A percentile compares a stretch with the other conserved stretches of the same genome.
Conservation (phyloP, 2,113 vertebrate species). For the Neodon shergylaensis region DNA sequence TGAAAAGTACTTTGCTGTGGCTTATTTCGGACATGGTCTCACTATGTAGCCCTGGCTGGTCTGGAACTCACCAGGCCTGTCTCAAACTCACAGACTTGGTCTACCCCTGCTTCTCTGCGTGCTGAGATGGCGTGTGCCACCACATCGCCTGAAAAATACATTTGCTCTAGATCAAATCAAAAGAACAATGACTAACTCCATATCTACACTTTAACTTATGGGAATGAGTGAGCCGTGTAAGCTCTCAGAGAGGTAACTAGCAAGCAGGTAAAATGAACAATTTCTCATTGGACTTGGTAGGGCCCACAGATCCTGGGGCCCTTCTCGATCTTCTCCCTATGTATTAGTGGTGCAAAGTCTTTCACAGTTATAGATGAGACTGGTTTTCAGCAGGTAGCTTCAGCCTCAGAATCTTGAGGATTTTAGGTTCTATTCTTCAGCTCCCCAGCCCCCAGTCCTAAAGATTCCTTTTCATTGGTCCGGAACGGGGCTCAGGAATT, state of each 20-base stretch:
- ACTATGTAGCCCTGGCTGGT: background rate
- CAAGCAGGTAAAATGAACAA: background rate
- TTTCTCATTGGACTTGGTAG: background rate
- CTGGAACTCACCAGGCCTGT: background rate
- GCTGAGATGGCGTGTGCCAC: background rate
- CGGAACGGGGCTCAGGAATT: background rate
- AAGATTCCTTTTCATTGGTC: background rate
- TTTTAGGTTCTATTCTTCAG: constrained; percentile 10
- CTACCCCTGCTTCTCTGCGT: too few species aligned
- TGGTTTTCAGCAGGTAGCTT: constrained; percentile 38
- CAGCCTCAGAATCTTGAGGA: background rate
- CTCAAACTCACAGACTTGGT: background rate
- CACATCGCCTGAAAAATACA: background rate
- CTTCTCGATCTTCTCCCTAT: background rate
- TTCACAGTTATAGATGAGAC: constrained; percentile 21
- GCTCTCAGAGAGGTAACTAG: background rate
- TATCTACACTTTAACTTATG: background rate
- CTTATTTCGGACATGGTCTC: background rate
- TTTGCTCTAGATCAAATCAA: constrained; percentile 8
- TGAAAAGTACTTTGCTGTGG: background rate
- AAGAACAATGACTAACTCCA: background rate
- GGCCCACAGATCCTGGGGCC: background rate
- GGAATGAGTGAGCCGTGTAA: background rate
- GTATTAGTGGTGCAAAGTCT: constrained; percentile 27
- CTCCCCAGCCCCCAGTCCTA: background rate